Percentiles rank a stretch among this genome's conserved stretches.
These are phyloP conservation scores for Boloria euphrosyne DNA, from an alignment of 2,888 invertebrate species.

Conservation along the genomic window DNA sequence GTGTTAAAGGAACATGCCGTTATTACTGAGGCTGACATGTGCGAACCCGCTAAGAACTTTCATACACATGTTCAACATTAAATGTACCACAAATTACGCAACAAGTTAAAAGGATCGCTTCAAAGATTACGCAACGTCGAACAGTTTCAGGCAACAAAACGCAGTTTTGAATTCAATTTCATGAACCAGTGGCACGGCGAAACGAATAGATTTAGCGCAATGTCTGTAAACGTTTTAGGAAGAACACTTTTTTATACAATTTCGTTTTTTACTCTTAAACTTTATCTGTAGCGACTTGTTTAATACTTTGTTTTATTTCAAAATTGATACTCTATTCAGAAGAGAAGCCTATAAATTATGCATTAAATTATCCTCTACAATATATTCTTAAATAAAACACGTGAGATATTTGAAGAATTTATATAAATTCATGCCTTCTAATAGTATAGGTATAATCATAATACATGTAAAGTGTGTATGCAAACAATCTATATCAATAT, in stretches of 20 bases:
- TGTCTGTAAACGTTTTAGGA: slow-evolving; percentile 22
- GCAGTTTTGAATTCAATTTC: slow-evolving; percentile 42
- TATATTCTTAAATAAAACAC: too few species aligned
- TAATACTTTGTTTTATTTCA: not conserved
- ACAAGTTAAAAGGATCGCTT: slow-evolving; percentile 45
- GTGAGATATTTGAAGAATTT: too few species aligned
- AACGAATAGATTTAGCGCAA: slow-evolving; percentile 39
- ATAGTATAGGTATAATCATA: too few species aligned
- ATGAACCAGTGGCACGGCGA: slow-evolving; percentile 40
- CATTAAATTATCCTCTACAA: too few species aligned
- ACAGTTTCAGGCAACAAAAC: slow-evolving; percentile 36
- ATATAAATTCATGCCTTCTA: too few species aligned
- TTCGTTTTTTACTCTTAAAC: slow-evolving; percentile 8
- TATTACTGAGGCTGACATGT: slow-evolving; percentile 54
- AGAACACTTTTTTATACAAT: slow-evolving; percentile 16
- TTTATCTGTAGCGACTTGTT: slow-evolving; percentile 5
- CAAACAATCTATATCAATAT: too few species aligned
- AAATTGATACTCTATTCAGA: not conserved
- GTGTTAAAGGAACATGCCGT: slow-evolving; percentile 52
- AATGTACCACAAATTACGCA: slow-evolving; percentile 45
- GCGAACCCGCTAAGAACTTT: slow-evolving; percentile 47
- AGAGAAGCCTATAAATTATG: too few species aligned
- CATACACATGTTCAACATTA: slow-evolving; percentile 45
- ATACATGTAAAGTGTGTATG: too few species aligned
- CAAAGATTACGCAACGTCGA: slow-evolving; percentile 38